Conservation (phyloP, 1,140 invertebrate genomes). For the Pararge aegeria region DNA sequence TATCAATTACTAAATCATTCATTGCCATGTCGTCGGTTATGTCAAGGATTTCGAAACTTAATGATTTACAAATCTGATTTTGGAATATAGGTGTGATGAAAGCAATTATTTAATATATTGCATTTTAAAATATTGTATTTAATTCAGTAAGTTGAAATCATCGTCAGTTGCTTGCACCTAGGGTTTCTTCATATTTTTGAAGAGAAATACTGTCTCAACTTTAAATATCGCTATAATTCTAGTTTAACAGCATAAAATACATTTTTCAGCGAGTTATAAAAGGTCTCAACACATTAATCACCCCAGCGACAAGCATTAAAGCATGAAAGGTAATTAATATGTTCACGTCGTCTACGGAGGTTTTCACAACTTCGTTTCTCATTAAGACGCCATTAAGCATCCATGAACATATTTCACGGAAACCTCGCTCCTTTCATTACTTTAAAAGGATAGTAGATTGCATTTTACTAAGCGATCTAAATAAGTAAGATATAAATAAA, state of each 20-base stretch:
- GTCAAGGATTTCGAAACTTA: no score
- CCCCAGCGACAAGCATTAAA: conserved; percentile 41
- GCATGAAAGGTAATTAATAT: conserved; percentile 63
- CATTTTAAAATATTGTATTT: no score
- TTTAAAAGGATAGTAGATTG: conserved; percentile 19
- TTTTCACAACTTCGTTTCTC: conserved; percentile 53
- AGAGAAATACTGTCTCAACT: no score
- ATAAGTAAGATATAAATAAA: conserved; percentile 10
- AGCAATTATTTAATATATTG: no score
- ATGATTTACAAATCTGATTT: no score
- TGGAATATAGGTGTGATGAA: no score
- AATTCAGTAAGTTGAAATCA: no score
- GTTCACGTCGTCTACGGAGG: conserved; percentile 43
- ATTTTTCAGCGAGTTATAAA: conserved; percentile 1
- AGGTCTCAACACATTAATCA: conserved; percentile 42
- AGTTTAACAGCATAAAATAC: not conserved
- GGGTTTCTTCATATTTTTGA: no score
- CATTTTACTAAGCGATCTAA: conserved; percentile 4
- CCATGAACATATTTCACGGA: conserved; percentile 32
- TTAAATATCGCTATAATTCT: not conserved
- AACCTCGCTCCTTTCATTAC: conserved; percentile 28
- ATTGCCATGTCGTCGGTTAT: no score
- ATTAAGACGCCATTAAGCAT: conserved; percentile 56
- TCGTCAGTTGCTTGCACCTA: no score
- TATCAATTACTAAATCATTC: no score